Evolutionary conservation across 2,113 vertebrate genomes (phyloP), one percentile per base, ranked within the genome.

Genomic region (Strigops habroptila): DNA sequence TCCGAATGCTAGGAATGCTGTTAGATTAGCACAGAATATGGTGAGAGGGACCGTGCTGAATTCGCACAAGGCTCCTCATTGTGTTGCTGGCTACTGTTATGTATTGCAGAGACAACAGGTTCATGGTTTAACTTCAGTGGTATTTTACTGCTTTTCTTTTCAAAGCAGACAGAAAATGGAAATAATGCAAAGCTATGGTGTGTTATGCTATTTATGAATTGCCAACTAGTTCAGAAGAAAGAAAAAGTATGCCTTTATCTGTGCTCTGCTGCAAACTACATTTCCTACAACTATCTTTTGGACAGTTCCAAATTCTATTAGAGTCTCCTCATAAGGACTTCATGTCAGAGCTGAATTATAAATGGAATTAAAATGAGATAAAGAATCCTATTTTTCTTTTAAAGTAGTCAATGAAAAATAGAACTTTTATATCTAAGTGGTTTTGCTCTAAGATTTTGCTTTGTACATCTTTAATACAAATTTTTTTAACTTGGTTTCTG

Each of bases 151-250:
- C 7, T 92, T 73, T 77, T 70, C 65, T 88, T 82, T 74, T 37
- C 53, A 92, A 55, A 86, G 25, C 41, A 73, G 35, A 75, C 1
- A 33, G 64, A 57, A 88, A 93, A 57, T 57, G 25, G 43, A 88
- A 95, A 95, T 35, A 67, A 83, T 6, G 21, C 22, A 87, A 43
- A 86, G 60, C 79, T 71, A 63, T 23, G 46, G 48, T 14, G 2
- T 70, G 15, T 73, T 93, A 67, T 4, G 12, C 31, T 92, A 60
- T n/a, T 77, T 39, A 91, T 62, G n/a, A 86, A 79, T 31, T 91
- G n/a, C 31, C 41, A 84, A 11, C 44, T 35, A 86, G 22, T 52
- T 95, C 63, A 91, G 48, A 95, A 90, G 68, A 80, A 95, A 96
- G 39, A 55, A 78, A 85, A 86, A 31, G 18, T 44, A 89, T 9